phyloP scores from a whole-genome alignment of 2,888 invertebrate genomes.

The Anthrax anthrax region DNA sequence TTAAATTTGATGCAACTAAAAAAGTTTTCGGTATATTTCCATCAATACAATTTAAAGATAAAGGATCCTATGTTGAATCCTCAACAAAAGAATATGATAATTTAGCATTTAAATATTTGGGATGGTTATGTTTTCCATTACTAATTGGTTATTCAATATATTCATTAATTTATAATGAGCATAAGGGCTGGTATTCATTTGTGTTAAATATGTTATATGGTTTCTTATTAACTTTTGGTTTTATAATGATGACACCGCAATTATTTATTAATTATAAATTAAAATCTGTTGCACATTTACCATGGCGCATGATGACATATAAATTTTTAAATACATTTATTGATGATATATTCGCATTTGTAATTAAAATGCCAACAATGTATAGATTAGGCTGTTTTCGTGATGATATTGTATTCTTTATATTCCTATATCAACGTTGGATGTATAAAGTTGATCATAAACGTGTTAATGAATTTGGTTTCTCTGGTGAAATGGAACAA shows the following conservation, averaged over 20 bases:
- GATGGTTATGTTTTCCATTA: slow-evolving; percentile 91
- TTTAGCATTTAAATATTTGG: slow-evolving; percentile 90
- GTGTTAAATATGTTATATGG: slow-evolving; percentile 93
- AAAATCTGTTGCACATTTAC: slow-evolving; percentile 97
- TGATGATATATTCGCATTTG: slow-evolving; percentile 99
- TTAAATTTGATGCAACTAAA: slow-evolving; percentile 59
- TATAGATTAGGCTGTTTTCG: slow-evolving; percentile 96
- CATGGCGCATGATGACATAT: slow-evolving; percentile 99
- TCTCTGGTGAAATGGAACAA: slow-evolving; percentile 78
- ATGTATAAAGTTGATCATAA: slow-evolving; percentile 94
- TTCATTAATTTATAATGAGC: slow-evolving; percentile 88
- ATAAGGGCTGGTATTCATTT: slow-evolving; percentile 99
- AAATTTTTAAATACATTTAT: slow-evolving; percentile 99
- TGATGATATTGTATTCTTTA: slow-evolving; percentile 97
- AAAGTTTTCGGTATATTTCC: slow-evolving; percentile 68
- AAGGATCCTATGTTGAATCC: slow-evolving; percentile 91
- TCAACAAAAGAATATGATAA: slow-evolving; percentile 89
- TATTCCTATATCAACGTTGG: slow-evolving; percentile 97
- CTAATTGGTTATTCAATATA: slow-evolving; percentile 88
- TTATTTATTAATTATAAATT: slow-evolving; percentile 98
- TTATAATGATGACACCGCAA: slow-evolving; percentile 99
- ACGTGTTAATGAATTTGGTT: slow-evolving; percentile 97
- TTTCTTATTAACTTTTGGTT: slow-evolving; percentile 94
- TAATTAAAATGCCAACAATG: slow-evolving; percentile 99
- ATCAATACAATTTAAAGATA: slow-evolving; percentile 68